phyloP scores from a whole-genome alignment of 2,797 vertebrate species.

The Urophycis tenuis region DNA sequence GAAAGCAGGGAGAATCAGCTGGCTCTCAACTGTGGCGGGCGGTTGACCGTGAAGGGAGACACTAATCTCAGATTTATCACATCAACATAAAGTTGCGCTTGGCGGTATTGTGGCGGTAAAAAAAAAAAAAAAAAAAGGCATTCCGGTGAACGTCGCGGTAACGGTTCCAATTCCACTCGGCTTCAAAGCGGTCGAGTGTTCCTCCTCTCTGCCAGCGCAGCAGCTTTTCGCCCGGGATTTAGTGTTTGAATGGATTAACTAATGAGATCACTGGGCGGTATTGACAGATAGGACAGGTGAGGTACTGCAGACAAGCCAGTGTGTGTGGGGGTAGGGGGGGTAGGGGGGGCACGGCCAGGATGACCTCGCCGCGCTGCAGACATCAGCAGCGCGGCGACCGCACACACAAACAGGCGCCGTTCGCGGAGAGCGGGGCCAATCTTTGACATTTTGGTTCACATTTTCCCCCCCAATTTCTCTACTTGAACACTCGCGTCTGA shows the following conservation, averaged over 20 bases:
- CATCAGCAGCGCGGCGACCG: constrained; percentile 1
- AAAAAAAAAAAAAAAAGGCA: too few species aligned
- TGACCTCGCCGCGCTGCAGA: constrained; percentile 16
- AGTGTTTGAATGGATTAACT: constrained; percentile 32
- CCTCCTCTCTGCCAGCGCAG: constrained; percentile 12
- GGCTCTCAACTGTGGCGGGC: neutral
- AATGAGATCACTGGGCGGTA: constrained; percentile 28
- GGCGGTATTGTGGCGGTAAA: neutral
- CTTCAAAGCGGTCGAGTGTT: neutral
- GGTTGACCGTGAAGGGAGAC: neutral
- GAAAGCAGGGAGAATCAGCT: neutral
- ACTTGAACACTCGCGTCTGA: neutral
- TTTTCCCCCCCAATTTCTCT: neutral
- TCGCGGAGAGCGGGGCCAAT: neutral
- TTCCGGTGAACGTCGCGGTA: neutral
- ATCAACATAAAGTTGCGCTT: neutral
- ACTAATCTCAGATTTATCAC: neutral
- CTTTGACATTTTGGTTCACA: neutral
- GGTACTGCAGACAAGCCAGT: constrained; percentile 29
- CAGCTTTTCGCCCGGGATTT: constrained; percentile 34
- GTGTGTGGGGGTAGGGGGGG: too few species aligned
- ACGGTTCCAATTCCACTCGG: neutral
- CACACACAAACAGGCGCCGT: constrained; percentile 30
- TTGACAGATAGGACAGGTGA: constrained; percentile 23
- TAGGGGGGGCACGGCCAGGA: neutral